These are phyloP conservation scores for Cyphomyrmex costatus DNA, from an alignment of 1,140 invertebrate genomes.

Conservation along the genomic window DNA sequence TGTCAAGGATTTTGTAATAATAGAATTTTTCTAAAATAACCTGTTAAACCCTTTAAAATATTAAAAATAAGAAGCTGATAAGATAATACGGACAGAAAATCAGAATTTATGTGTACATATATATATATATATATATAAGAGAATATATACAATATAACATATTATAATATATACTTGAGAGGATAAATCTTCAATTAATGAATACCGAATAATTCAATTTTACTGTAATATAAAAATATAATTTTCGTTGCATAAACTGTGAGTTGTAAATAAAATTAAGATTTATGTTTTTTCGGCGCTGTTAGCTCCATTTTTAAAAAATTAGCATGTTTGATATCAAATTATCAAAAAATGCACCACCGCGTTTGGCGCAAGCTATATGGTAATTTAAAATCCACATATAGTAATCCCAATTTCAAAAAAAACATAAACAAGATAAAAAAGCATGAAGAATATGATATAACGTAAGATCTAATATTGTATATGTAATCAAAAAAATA, in stretches of 20 bases:
- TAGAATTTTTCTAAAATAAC: neutral
- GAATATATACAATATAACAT: neutral
- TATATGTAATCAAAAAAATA: neutral
- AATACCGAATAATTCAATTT: conserved; percentile 1
- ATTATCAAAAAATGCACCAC: neutral
- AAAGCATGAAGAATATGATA: neutral
- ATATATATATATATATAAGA: too few species aligned
- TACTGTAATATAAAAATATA: conserved; percentile 13
- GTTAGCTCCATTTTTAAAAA: neutral
- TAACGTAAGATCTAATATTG: neutral
- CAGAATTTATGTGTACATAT: neutral
- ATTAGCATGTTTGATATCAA: conserved; percentile 1
- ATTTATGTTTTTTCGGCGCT: conserved; percentile 13
- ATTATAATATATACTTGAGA: conserved; percentile 24
- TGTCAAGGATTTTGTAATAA: neutral
- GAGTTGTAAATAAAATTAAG: conserved; percentile 35
- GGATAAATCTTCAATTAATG: neutral
- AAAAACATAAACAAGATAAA: neutral
- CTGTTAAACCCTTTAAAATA: neutral
- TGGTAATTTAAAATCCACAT: neutral
- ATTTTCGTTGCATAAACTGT: neutral
- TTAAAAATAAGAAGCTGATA: neutral
- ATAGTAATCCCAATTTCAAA: neutral
- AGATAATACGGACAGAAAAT: conserved; percentile 8
- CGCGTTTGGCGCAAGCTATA: neutral